Evolutionary conservation across 2,797 vertebrate genomes (phyloP).

Genomic region (Crenichthys baileyi): DNA sequence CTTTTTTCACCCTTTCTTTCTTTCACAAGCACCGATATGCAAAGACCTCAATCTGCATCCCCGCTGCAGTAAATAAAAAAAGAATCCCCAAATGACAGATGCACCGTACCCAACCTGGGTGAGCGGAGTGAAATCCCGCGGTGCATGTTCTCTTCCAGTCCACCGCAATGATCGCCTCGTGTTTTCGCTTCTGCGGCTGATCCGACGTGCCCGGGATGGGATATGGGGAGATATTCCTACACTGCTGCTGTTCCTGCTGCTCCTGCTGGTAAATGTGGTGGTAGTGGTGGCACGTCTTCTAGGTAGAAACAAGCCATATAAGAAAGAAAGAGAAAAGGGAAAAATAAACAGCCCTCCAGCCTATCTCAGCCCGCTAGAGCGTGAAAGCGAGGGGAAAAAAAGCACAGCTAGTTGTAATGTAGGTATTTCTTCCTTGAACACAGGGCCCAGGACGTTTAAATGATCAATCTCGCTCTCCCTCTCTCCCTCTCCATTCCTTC

Average conservation of each 20-base stretch:
- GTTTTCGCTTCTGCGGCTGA: conserved; percentile 66
- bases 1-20: not conserved
- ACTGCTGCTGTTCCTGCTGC: conserved; percentile 38
- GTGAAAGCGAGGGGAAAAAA: not conserved
- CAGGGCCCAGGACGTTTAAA: conserved; percentile 74
- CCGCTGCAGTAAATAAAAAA: conserved; percentile 61
- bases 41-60: conserved; percentile 54
- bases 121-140: conserved; percentile 45
- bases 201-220: conserved; percentile 77
- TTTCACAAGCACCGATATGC: conserved; percentile 25
- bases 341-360: conserved; percentile 17
- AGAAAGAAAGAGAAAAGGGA: not conserved
- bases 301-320: conserved; percentile 43
- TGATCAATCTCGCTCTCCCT: conserved; percentile 71
- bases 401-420: conserved; percentile 13
- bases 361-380: conserved; percentile 26
- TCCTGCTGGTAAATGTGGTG: conserved; percentile 26
- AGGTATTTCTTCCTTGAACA: conserved; percentile 57
- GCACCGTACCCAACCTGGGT: conserved; percentile 47
- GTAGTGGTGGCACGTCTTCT: conserved; percentile 57
- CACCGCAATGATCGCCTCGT: conserved; percentile 71
- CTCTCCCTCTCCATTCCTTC: conserved; percentile 25
- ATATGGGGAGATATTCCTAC: conserved; percentile 66
- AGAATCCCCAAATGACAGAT: conserved; percentile 41
- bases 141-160: conserved; percentile 55